Percentiles rank a stretch among this genome's conserved stretches.
Evolutionary conservation across 64 coral and sea anemone genomes (phyloP).

Genomic region (Orbicella faveolata): DNA sequence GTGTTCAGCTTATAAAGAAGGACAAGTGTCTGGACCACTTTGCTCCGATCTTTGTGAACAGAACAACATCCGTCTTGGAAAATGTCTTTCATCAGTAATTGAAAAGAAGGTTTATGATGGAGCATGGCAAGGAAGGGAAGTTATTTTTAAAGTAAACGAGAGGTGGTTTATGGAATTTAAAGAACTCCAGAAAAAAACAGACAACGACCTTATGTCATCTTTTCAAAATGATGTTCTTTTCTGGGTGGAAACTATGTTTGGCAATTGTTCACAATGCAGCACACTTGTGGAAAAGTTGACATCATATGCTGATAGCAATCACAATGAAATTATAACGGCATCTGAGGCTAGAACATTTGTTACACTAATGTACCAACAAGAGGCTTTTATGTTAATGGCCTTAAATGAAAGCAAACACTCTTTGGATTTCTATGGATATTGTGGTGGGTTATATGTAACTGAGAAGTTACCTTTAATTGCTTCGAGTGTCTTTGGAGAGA

Average conservation of each 20-base stretch:
- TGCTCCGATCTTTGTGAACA: conserved; percentile 62
- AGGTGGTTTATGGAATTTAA: conserved; percentile 6
- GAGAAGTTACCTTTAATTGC: conserved; percentile 62
- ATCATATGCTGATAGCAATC: conserved; percentile 44
- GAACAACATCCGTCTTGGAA: conserved; percentile 14
- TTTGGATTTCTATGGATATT: conserved; percentile 77
- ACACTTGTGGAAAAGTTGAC: conserved; percentile 11
- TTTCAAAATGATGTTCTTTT: not conserved
- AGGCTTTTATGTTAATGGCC: conserved; percentile 50
- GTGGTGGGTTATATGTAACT: conserved; percentile 72
- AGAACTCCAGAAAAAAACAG: not conserved
- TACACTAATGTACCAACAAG: conserved; percentile 50
- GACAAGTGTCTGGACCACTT: conserved; percentile 59
- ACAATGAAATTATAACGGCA: conserved; percentile 41
- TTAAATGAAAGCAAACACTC: conserved; percentile 79
- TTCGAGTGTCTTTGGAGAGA: conserved; percentile 51
- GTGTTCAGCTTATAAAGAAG: conserved; percentile 61
- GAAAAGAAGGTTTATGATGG: conserved; percentile 72
- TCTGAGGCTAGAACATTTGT: conserved; percentile 56
- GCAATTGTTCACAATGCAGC: conserved; percentile 59
- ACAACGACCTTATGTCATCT: not conserved
- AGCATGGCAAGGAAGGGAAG: conserved; percentile 43
- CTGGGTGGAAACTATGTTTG: conserved; percentile 58
- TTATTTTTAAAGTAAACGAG: conserved; percentile 59
- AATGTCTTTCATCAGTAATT: conserved; percentile 35